Conservation (phyloP, 2,888 invertebrate species). For the Cephus nigrinus region DNA sequence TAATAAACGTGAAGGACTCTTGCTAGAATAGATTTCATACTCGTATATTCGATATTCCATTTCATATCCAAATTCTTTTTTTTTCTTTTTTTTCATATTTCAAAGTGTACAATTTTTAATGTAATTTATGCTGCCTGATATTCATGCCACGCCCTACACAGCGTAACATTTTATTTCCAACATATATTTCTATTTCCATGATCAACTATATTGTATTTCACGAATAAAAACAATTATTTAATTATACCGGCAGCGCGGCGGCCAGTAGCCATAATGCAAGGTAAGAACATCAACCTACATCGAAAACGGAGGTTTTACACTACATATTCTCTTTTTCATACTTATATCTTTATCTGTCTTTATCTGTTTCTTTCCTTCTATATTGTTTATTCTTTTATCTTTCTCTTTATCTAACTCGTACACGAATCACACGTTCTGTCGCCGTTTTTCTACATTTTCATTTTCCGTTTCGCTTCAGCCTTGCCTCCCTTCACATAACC, state of each 20-base stretch:
- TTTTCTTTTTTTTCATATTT: neutral
- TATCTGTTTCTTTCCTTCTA: constrained; percentile 27
- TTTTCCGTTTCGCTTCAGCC: neutral
- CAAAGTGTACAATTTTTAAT: neutral
- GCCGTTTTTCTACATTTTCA: neutral
- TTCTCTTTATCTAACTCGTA: neutral
- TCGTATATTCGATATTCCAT: neutral
- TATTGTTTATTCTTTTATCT: constrained; percentile 36
- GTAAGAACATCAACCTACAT: constrained; percentile 66
- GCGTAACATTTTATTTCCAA: constrained; percentile 32
- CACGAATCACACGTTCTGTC: neutral
- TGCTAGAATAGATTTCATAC: neutral
- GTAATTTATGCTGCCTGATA: constrained; percentile 9
- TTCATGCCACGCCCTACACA: constrained; percentile 17
- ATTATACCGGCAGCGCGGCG: constrained; percentile 67
- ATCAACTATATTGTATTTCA: constrained; percentile 59
- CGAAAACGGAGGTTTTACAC: constrained; percentile 50
- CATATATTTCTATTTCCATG: constrained; percentile 27
- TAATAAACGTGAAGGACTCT: neutral
- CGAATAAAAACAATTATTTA: constrained; percentile 66
- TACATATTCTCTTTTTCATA: constrained; percentile 56
- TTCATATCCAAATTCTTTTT: neutral
- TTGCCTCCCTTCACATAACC: neutral
- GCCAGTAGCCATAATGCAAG: constrained; percentile 67
- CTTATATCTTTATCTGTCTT: constrained; percentile 45